Conservation (phyloP, 2,113 vertebrate species). For the Fregetta grallaria region DNA sequence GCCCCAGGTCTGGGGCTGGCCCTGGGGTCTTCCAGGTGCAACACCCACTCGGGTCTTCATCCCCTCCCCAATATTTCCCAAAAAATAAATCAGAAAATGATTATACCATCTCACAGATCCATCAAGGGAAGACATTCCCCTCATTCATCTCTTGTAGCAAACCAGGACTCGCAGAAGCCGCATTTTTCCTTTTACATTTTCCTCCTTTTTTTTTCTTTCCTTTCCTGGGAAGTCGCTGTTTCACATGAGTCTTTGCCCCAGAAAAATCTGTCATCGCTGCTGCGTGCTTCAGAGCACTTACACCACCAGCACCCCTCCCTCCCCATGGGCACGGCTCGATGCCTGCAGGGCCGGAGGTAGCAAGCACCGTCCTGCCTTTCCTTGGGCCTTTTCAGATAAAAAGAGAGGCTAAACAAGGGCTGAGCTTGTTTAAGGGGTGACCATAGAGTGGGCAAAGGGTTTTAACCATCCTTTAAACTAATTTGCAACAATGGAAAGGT, state of each 20-base stretch:
- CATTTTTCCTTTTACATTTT: not conserved
- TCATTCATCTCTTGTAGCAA: not conserved
- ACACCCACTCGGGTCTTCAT: fast-evolving
- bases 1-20: not conserved
- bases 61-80: not conserved
- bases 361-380: not conserved
- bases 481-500: not conserved
- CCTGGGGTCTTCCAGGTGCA: not conserved
- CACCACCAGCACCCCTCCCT: not conserved
- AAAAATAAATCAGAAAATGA: not conserved
- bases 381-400: not conserved
- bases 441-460: not conserved
- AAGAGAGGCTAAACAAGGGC: not conserved
- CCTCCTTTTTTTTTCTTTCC: fast-evolving
- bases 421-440: not conserved
- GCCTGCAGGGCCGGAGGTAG: not conserved
- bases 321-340: not conserved
- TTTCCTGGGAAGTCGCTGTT: not conserved
- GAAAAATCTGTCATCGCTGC: not conserved
- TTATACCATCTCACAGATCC: fast-evolving
- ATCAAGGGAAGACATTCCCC: not conserved
- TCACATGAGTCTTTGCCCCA: not conserved
- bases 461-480: not conserved
- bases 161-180: not conserved
- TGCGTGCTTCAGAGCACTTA: not conserved